These are phyloP conservation scores for Apodemia duryi DNA, from an alignment of 2,888 invertebrate species.

Conservation along the genomic window DNA sequence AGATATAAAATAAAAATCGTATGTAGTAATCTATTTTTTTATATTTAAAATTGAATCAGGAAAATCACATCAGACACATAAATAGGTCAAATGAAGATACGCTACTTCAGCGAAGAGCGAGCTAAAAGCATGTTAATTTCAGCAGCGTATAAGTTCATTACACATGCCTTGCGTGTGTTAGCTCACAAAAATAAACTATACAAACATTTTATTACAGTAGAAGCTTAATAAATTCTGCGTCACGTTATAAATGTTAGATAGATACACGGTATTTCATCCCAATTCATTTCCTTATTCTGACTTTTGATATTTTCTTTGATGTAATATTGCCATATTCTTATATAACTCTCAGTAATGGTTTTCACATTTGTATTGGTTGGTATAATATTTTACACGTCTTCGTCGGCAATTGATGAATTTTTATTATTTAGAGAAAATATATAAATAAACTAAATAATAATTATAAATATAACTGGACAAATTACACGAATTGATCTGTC, in stretches of 20 bases:
- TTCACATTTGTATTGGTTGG: too few species aligned
- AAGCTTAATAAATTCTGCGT: background rate
- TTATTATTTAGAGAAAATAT: too few species aligned
- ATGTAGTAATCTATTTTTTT: background rate
- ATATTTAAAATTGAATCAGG: background rate
- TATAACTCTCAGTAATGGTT: too few species aligned
- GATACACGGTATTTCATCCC: background rate
- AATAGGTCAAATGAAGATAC: slow-evolving; percentile 15
- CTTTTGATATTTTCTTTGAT: too few species aligned
- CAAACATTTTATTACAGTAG: slow-evolving; percentile 7
- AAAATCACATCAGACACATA: slow-evolving; percentile 6
- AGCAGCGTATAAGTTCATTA: slow-evolving; percentile 13
- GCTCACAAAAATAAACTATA: slow-evolving; percentile 1
- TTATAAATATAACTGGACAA: too few species aligned
- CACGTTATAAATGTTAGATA: background rate
- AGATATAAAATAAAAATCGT: too few species aligned
- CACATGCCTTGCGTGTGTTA: slow-evolving; percentile 10
- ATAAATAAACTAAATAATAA: too few species aligned
- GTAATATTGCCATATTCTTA: too few species aligned
- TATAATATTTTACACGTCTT: too few species aligned
- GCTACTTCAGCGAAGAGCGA: slow-evolving; percentile 8
- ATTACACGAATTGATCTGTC: too few species aligned
- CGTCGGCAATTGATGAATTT: too few species aligned
- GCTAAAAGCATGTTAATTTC: slow-evolving; percentile 12
- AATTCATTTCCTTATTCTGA: background rate